Percentiles rank a stretch among this genome's conserved stretches.
phyloP scores from a whole-genome alignment of 2,888 invertebrate species.

The Lucinisca nassula region DNA sequence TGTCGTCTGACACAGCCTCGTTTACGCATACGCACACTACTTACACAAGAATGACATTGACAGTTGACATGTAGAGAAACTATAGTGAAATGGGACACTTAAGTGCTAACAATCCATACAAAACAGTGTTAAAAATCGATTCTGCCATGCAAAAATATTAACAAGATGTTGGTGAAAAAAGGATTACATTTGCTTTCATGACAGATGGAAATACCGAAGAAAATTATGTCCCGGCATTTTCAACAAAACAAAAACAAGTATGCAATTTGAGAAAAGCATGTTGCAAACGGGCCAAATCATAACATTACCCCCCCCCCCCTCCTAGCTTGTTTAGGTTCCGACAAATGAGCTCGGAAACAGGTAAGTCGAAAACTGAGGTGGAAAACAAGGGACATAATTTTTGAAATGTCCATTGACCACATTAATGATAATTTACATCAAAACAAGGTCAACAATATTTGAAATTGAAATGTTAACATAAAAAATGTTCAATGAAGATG shows the following conservation, averaged over 20 bases:
- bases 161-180: background rate
- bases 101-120: background rate
- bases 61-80: background rate
- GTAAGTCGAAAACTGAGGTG: background rate
- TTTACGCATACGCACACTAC: background rate
- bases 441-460: background rate
- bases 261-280: background rate
- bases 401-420: too few relatives aligned
- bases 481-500: too few relatives aligned
- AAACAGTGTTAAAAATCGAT: background rate
- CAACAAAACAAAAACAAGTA: background rate
- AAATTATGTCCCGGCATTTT: background rate
- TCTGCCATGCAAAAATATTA: background rate
- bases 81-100: too few relatives aligned
- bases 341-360: conserved; percentile 1
- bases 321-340: background rate
- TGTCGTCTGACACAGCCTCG: background rate
- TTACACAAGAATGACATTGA: background rate
- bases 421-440: background rate
- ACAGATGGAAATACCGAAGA: background rate
- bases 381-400: too few relatives aligned
- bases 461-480: too few relatives aligned
- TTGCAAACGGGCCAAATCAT: background rate
- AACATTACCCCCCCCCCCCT: conserved; percentile 4
- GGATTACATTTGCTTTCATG: background rate